Evolutionary conservation across 2,888 invertebrate genomes (phyloP), one percentile per base, ranked within the genome.

Genomic region (Tipula helvola): DNA sequence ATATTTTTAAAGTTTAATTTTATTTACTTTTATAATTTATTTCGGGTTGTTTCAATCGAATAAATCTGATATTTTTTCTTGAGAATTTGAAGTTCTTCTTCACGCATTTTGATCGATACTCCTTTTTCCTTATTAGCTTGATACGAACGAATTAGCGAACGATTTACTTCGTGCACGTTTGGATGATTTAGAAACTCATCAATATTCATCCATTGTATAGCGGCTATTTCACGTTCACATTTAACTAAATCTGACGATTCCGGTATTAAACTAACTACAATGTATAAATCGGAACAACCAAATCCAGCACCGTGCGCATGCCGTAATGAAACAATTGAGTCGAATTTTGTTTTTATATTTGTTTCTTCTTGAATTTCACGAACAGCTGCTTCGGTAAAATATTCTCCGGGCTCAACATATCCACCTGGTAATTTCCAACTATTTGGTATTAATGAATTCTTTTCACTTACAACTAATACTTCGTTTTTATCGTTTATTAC

Each of bases 401-500:
- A 94, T 93, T 98, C 98, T 96, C 96, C 95, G 91, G 95, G 95
- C 90, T 98, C 96, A 18, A 97, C 96, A 92, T 96, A 96, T 86
- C 98, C 98, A 86, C 98, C 98, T 16, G 98, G 98, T 7, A 98
- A 92, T 92, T 98, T 98, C 97, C 97, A 98, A 89, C 89, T 93
- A 88, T 90, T 92, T 91, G 88, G 89, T 41, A 91, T 90, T 86
- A 91, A 87, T 1, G 91, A 89, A 89, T 89, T 90, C 89, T 94
- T 94, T 90, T 98, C 98, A 88, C 94, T 93, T 0, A 98, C 96
- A 28, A 96, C 96, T 86, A 98, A 92, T 16, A 98, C 92, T 91
- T 97, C 94, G 87, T 95, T 93, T 8, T 94, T 92, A 5, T 95
- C 94, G 91, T 97, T 96, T 0, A 97, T 93, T 7, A 98, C 97